Evolutionary conservation across 2,888 invertebrate genomes (phyloP), one percentile per base, ranked within the genome.

Genomic region (Lymantria monacha): DNA sequence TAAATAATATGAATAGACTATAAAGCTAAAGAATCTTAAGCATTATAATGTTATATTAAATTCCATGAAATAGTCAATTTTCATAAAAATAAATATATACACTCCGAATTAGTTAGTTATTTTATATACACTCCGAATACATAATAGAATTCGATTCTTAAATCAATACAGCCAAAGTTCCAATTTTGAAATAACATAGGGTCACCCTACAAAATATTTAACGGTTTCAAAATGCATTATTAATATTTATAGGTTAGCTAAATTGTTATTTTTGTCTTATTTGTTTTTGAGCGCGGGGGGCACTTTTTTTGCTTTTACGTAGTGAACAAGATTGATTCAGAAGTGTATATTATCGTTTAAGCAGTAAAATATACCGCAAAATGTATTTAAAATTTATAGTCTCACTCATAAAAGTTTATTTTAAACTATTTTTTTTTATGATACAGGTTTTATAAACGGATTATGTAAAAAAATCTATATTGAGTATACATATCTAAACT

Each of bases 191-290:
- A 5, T 22, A 22, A 22, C 5, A 22, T 22, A 22, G 85, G 79
- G 88, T 74, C 69, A 83, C 78, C 74, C 79, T 75, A 70, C 51
- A 47, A 57, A 58, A 57, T 70, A 66, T 78, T 82, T 79, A 83
- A 81, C 78, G 70, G 74, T 79, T 76, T 51, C 65, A 69, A 79
- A 81, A 79, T 70, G 83, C 77, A 78, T 83, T 87, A 87, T 87
- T 87, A 87, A 89, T 90, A 91, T 90, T 88, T 85, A 91, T 89
- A 78, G 79, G 73, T 70, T 68, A 76, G 73, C 78, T 84, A 82
- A 81, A 79, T 73, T 77, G 65, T 61, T 56, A 54, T 70, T 76
- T 79, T 85, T 77, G 74, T 71, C 70, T 75, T 90, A 83, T 90
- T 91, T 90, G 84, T 77, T 83, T 85, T 84, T 79, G 83, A 74